phyloP scores from a whole-genome alignment of 2,888 invertebrate genomes.

The Lasioglossum lativentre region DNA sequence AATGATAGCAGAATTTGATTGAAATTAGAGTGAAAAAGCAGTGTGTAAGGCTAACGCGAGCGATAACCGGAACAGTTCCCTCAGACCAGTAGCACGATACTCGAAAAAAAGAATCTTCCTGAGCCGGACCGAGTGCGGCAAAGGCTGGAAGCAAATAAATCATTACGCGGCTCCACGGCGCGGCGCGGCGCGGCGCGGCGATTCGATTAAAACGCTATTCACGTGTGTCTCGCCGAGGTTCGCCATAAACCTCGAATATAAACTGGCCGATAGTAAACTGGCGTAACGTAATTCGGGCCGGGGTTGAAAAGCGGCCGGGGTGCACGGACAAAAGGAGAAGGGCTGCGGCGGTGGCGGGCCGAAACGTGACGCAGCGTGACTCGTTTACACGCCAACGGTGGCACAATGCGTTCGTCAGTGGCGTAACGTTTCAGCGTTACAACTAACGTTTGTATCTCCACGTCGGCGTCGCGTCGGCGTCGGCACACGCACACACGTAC shows the following conservation, averaged over 20 bases:
- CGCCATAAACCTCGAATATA: constrained; percentile 55
- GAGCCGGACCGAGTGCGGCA: not conserved
- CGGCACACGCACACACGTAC: not conserved
- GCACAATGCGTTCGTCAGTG: constrained; percentile 81
- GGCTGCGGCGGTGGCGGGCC: constrained; percentile 58
- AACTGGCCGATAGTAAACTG: constrained; percentile 61
- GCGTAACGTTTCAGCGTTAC: constrained; percentile 56
- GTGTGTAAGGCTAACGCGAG: not conserved
- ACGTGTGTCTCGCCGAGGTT: constrained; percentile 40
- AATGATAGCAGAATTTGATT: no score
- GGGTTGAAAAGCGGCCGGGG: constrained; percentile 59
- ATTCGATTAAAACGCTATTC: constrained; percentile 56
- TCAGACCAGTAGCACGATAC: not conserved
- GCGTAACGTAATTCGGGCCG: constrained; percentile 66
- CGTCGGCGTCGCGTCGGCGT: no score
- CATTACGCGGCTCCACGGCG: constrained; percentile 33
- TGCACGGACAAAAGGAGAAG: constrained; percentile 65
- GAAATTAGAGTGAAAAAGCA: no score
- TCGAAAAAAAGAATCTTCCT: not conserved
- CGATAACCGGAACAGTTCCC: not conserved
- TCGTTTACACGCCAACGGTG: constrained; percentile 77
- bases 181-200: no score
- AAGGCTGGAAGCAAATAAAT: constrained; percentile 44
- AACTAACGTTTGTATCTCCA: constrained; percentile 1
- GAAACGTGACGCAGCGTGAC: constrained; percentile 80